These are phyloP conservation scores for Beroe forskalii DNA, from an alignment of 37 sponge, comb jelly and placozoan genomes.

Conservation along the genomic window DNA sequence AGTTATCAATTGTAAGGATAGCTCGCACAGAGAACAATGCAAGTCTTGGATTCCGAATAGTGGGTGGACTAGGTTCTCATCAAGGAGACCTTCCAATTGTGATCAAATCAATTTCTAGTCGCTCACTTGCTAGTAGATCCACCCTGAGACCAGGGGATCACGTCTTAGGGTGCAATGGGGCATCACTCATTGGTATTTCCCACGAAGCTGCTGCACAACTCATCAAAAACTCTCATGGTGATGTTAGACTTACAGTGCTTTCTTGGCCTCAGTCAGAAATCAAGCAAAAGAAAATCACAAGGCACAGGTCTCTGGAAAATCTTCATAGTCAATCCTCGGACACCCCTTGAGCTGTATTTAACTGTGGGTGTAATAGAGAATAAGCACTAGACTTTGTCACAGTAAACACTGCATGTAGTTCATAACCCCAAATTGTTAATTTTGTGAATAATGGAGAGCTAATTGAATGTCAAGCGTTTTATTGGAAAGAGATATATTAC, in stretches of 20 bases:
- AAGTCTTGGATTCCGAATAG: constrained; percentile 41
- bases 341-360: background rate
- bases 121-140: constrained; percentile 53
- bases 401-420: too few relatives aligned
- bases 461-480: too few relatives aligned
- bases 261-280: constrained; percentile 10
- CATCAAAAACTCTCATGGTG: constrained; percentile 30
- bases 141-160: constrained; percentile 60
- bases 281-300: constrained; percentile 21
- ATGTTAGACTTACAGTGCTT: constrained; percentile 28
- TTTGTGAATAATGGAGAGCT: too few relatives aligned
- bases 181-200: background rate
- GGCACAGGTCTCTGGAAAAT: constrained; percentile 57
- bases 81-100: constrained; percentile 60
- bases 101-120: constrained; percentile 36
- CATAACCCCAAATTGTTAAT: too few relatives aligned
- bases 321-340: background rate
- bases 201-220: constrained; percentile 55
- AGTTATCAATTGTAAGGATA: constrained; percentile 30
- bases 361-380: too few relatives aligned
- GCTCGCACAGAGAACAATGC: background rate
- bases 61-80: constrained; percentile 34
- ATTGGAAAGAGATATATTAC: too few relatives aligned
- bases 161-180: constrained; percentile 26
- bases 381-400: too few relatives aligned